Evolutionary conservation across 1,140 invertebrate genomes (phyloP).

Genomic region (Medauroidea extradentata): DNA sequence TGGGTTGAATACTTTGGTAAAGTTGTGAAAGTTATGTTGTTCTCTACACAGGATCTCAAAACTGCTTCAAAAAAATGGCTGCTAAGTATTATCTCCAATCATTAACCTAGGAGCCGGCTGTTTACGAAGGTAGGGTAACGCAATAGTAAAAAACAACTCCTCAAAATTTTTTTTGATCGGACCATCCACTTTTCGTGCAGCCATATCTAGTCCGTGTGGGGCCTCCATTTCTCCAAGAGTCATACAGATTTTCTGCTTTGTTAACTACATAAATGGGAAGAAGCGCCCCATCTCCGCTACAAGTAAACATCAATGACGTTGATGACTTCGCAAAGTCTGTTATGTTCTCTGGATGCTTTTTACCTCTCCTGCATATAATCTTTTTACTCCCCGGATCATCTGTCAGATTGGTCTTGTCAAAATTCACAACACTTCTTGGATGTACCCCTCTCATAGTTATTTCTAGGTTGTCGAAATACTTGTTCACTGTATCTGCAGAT

Average conservation of each 20-base stretch:
- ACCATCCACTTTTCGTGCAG: slow-evolving; percentile 25
- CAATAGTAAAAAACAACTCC: slow-evolving; percentile 23
- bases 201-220: slow-evolving; percentile 23
- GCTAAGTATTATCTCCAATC: slow-evolving; percentile 21
- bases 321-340: slow-evolving; percentile 33
- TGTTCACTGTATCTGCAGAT: slow-evolving; percentile 14
- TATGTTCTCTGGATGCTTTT: slow-evolving; percentile 36
- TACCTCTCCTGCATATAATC: slow-evolving; percentile 27
- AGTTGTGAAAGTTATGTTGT: slow-evolving; percentile 19
- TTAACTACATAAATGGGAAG: slow-evolving; percentile 26
- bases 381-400: slow-evolving; percentile 38
- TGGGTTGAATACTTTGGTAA: slow-evolving; percentile 24
- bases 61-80: slow-evolving; percentile 16
- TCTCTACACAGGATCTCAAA: slow-evolving; percentile 7
- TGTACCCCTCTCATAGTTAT: slow-evolving; percentile 12
- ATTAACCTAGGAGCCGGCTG: slow-evolving; percentile 16
- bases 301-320: slow-evolving; percentile 39
- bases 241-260: slow-evolving; percentile 22
- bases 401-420: slow-evolving; percentile 43
- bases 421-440: slow-evolving; percentile 34
- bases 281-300: slow-evolving; percentile 27
- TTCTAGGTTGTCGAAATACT: slow-evolving; percentile 24
- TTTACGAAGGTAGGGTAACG: slow-evolving; percentile 12
- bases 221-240: slow-evolving; percentile 24
- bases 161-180: slow-evolving; percentile 22